Evolutionary conservation across 1,140 invertebrate species (phyloP).

Genomic region (Hyles vespertilio): DNA sequence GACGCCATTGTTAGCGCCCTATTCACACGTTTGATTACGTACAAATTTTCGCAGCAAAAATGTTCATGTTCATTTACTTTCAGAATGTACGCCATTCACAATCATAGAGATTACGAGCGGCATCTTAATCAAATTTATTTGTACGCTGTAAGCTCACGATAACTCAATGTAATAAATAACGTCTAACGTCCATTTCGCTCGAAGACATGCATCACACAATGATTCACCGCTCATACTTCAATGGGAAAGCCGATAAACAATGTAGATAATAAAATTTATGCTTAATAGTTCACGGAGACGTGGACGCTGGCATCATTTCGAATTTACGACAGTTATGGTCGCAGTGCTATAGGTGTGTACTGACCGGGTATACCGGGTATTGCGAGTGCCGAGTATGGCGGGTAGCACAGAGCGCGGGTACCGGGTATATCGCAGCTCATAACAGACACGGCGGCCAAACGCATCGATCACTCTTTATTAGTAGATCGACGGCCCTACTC

Average conservation of each 20-base stretch:
- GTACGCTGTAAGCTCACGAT: too few species aligned
- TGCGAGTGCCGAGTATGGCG: constrained; percentile 10
- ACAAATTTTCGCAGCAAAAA: too few species aligned
- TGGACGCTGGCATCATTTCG: constrained; percentile 31
- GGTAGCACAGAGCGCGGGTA: not conserved
- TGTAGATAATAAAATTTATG: constrained; percentile 37
- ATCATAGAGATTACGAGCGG: too few species aligned
- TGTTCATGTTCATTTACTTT: too few species aligned
- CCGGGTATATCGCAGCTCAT: constrained; percentile 7
- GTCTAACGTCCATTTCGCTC: not conserved
- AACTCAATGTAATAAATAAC: not conserved
- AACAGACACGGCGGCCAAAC: constrained; percentile 14
- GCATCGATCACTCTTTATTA: constrained; percentile 51
- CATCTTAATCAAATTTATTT: too few species aligned
- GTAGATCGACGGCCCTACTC: constrained; percentile 21
- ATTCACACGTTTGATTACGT: too few species aligned
- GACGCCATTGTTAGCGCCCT: not conserved
- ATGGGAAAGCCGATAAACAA: not conserved
- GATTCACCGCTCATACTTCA: not conserved
- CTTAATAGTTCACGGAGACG: constrained; percentile 29
- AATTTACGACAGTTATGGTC: constrained; percentile 36
- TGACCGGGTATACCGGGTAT: not conserved
- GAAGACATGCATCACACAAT: not conserved
- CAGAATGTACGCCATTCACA: too few species aligned
- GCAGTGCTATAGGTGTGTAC: constrained; percentile 7